Evolutionary conservation across 2,797 vertebrate species (phyloP).

Genomic region (Helicolenus hilgendorfi): DNA sequence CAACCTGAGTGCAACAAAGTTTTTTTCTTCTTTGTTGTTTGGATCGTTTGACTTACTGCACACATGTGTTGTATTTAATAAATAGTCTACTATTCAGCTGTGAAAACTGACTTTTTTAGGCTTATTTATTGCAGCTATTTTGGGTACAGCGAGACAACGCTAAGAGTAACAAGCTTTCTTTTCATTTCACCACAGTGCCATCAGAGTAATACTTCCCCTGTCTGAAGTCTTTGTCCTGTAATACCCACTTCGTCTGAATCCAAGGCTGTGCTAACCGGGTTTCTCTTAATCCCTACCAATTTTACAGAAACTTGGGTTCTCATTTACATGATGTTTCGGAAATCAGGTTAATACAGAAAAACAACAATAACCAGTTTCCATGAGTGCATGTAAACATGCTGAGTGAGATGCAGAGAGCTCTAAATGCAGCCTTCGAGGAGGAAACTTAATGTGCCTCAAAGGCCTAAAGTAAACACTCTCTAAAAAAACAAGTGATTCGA

Average conservation of each 20-base stretch:
- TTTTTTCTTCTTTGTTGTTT: not conserved
- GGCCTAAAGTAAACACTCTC: slow-evolving; percentile 29
- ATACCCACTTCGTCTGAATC: not conserved
- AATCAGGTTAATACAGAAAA: not conserved
- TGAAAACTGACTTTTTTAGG: not conserved
- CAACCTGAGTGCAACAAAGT: not conserved
- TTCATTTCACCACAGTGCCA: not conserved
- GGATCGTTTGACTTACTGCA: not conserved
- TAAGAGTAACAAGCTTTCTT: not conserved
- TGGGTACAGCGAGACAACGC: not conserved
- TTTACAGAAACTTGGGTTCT: not conserved
- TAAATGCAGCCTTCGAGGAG: slow-evolving; percentile 10
- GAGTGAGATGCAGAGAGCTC: slow-evolving; percentile 22
- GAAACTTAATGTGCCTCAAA: slow-evolving; percentile 36
- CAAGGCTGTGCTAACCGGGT: not conserved
- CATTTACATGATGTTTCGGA: not conserved
- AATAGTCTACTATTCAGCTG: not conserved
- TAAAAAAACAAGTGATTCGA: slow-evolving; percentile 27
- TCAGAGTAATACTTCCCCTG: not conserved
- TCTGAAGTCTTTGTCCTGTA: not conserved
- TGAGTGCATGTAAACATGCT: not conserved
- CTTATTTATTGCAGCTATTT: not conserved
- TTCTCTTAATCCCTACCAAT: not conserved
- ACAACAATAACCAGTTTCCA: slow-evolving; percentile 8
- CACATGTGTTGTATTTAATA: not conserved